Base-by-base conservation (phyloP, 2,888 invertebrate species). In the Scrobipalpa atriplicella region DNA sequence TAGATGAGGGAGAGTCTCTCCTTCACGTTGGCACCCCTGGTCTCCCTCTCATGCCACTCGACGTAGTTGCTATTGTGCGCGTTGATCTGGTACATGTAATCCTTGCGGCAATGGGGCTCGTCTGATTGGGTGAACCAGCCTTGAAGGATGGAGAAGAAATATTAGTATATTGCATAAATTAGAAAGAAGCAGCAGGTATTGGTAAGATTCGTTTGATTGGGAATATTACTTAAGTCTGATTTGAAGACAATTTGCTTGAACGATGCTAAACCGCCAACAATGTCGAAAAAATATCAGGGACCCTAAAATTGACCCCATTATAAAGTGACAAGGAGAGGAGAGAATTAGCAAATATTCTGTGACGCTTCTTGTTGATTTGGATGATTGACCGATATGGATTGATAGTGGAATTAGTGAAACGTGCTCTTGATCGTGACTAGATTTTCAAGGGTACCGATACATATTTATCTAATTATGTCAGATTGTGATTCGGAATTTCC, bases 81-180 rank as follows among this genome's bases (percentile, higher is more conserved):
- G 75, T 95, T 95, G 80, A 96, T 94, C 74, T 94, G 94, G 85
- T 98, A 98, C 83, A 95, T 95, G 93, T 97, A 98, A 80, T 97
- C 97, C 81, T 97, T 97, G 79, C 95, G 95, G 81, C 96, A 94
- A 75, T 95, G 95, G 3, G 94, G 94, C 82, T 97, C 97, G 79
- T 96, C 95, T 0, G 96, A 95, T 80, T 98, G 97, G 9, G 94
- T 95, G 82, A 98, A 98, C 96, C 97, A 97, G 73, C 96, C 96
- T 95, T 78, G 16, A 79, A 79, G 16, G 43, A 67, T 18, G 58
- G 18, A 66, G 39, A n/a, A 62, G n/a, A 60, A 16, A 38, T 52
- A 19, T 19, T 56, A 36, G 29, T 36, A 47, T 39, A 58, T 36
- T 38, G 10, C 29, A 2, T 5, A 29, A 29, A 5, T 29, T 29